A percentile compares a stretch with the other conserved stretches of the same genome.
Evolutionary conservation across 1,140 invertebrate genomes (phyloP).

Genomic region (Copidosoma floridanum): DNA sequence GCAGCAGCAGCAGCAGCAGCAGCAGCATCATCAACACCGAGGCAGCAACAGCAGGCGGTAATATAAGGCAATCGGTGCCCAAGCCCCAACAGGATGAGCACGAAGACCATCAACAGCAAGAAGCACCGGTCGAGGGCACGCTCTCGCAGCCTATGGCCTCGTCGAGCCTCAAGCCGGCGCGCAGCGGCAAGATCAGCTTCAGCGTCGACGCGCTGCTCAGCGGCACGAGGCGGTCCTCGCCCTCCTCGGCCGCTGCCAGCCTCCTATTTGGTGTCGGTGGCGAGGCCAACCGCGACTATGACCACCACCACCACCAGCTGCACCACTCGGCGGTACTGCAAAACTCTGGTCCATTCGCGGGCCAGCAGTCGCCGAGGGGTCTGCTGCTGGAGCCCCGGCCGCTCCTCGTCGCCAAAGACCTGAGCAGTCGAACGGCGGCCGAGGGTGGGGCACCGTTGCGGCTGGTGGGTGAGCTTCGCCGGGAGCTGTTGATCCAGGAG

Average conservation of each 20-base stretch:
- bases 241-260: constrained; percentile 20
- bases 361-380: constrained; percentile 45
- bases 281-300: constrained; percentile 30
- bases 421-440: constrained; percentile 37
- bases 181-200: constrained; percentile 54
- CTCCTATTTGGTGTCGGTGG: constrained; percentile 42
- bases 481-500: constrained; percentile 38
- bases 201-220: constrained; percentile 54
- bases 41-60: constrained; percentile 44
- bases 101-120: background rate
- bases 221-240: constrained; percentile 46
- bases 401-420: constrained; percentile 48
- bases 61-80: constrained; percentile 43
- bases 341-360: too few relatives aligned
- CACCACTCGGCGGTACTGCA: constrained; percentile 9
- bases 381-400: constrained; percentile 46
- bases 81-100: constrained; percentile 16
- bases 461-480: constrained; percentile 29
- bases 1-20: background rate
- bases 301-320: background rate
- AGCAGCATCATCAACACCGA: constrained; percentile 37
- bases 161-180: constrained; percentile 49
- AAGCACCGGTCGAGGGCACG: constrained; percentile 6
- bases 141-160: constrained; percentile 32
- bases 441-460: too few relatives aligned